Conservation (phyloP, 2,797 vertebrate species). For the Fringilla coelebs region DNA sequence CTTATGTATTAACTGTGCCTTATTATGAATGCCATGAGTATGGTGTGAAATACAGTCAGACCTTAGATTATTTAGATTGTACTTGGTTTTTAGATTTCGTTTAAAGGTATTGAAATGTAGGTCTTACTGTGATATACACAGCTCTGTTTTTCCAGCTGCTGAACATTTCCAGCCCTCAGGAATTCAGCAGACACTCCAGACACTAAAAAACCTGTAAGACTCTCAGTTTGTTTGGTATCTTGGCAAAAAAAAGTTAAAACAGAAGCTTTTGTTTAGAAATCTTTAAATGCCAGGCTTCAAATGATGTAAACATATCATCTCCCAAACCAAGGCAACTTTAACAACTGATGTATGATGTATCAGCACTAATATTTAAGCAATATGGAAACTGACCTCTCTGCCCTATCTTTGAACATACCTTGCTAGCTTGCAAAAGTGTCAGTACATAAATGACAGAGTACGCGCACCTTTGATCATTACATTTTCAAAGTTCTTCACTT, state of each 20-base stretch:
- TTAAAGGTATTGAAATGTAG: neutral
- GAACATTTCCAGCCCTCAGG: neutral
- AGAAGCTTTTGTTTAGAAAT: neutral
- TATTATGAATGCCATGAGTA: neutral
- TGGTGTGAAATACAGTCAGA: neutral
- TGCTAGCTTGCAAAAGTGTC: neutral
- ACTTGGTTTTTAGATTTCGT: neutral
- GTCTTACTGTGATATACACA: neutral
- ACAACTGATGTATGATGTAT: neutral
- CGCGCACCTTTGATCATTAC: neutral
- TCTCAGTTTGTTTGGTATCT: neutral
- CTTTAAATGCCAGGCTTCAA: neutral
- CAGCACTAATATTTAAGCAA: neutral
- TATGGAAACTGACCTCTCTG: neutral
- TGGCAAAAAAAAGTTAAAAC: neutral
- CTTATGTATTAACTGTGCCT: neutral
- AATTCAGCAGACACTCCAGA: neutral
- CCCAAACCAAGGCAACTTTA: neutral
- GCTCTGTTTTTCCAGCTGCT: neutral
- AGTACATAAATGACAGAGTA: neutral
- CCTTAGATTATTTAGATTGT: neutral
- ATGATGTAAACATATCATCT: neutral
- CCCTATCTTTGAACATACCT: neutral
- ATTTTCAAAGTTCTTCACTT: neutral
- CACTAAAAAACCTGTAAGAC: neutral